Percentiles rank a stretch among this genome's conserved stretches.
phyloP scores from a whole-genome alignment of 1,140 invertebrate genomes.

The Anoplolepis gracilipes region DNA sequence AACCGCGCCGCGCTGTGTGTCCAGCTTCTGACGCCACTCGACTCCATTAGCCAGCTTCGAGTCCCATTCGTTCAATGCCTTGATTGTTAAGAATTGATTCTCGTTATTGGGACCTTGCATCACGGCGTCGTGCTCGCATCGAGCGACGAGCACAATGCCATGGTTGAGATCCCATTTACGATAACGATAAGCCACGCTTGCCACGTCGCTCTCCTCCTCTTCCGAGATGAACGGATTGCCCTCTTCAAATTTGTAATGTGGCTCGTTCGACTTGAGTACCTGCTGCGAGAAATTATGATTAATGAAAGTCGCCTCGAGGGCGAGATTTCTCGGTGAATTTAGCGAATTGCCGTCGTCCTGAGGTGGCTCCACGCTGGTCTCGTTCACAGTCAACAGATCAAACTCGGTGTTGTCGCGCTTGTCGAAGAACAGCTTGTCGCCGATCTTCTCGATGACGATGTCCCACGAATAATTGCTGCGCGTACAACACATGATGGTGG shows the following conservation, averaged over 20 bases:
- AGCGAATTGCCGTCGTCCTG: conserved; percentile 97
- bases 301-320: conserved; percentile 99
- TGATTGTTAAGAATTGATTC: conserved; percentile 97
- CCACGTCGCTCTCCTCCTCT: conserved; percentile 97
- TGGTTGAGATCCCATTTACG: conserved; percentile 98
- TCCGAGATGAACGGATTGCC: conserved; percentile 97
- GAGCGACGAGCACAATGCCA: conserved; percentile 94
- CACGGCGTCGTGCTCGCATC: conserved; percentile 99
- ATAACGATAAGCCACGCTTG: conserved; percentile 98
- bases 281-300: conserved; percentile 99
- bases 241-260: conserved; percentile 96
- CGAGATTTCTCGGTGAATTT: conserved; percentile 98
- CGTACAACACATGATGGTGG: conserved; percentile 99
- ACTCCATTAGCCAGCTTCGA: conserved; percentile 97
- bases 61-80: conserved; percentile 99
- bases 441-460: conserved; percentile 99
- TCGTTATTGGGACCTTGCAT: conserved; percentile 96
- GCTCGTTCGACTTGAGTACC: conserved; percentile 90
- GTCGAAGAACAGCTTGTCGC: conserved; percentile 99
- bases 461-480: conserved; percentile 99
- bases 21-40: conserved; percentile 99
- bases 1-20: conserved; percentile 98
- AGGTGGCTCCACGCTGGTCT: conserved; percentile 98
- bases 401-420: conserved; percentile 99
- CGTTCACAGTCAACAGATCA: conserved; percentile 98